Conservation (phyloP, 2,113 vertebrate species). For the Megaceryle torquata region DNA sequence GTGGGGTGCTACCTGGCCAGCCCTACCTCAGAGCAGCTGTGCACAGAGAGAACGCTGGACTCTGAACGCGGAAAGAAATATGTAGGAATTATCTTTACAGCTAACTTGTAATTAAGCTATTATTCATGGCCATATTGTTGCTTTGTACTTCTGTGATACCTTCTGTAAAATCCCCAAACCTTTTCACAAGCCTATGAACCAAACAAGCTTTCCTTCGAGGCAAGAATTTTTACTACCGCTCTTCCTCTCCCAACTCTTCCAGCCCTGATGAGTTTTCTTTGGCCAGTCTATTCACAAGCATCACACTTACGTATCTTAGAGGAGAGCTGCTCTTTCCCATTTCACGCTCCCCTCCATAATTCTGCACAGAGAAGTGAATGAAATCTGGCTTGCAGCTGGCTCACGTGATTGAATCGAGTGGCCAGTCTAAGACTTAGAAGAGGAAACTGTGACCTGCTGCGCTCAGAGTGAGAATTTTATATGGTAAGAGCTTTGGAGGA, state of each 20-base stretch:
- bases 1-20: neutral
- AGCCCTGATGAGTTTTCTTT: neutral
- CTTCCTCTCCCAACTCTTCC: neutral
- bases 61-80: neutral
- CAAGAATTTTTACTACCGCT: neutral
- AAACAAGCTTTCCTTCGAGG: neutral
- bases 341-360: neutral
- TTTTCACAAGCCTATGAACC: neutral
- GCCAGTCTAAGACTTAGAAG: neutral
- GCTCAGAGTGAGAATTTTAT: constrained; percentile 12
- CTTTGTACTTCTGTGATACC: neutral
- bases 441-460: neutral
- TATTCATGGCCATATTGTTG: neutral
- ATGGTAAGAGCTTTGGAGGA: neutral
- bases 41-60: neutral
- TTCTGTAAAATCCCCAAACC: neutral
- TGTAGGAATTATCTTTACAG: neutral
- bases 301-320: neutral
- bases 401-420: neutral
- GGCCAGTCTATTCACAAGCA: neutral
- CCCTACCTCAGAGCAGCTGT: neutral
- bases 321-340: neutral
- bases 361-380: neutral
- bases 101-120: neutral
- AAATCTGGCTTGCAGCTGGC: constrained; percentile 24